Evolutionary conservation across 2,888 invertebrate genomes (phyloP).

Genomic region (Epinotia bilunana): DNA sequence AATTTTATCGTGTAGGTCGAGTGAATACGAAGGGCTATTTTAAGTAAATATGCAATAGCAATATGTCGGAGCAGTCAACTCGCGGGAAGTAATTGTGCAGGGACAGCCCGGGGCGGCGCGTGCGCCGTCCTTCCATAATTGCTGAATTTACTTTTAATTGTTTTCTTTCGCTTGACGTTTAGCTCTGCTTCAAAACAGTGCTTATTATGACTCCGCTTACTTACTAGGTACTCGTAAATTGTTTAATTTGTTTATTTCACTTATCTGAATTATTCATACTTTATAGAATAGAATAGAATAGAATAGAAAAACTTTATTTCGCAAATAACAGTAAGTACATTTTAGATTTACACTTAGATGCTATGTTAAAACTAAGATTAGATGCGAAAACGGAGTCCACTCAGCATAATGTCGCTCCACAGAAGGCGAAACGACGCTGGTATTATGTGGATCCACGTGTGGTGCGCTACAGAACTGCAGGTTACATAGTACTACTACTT

Average conservation of each 20-base stretch:
- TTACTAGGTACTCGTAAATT: conserved; percentile 13
- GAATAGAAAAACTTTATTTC: no score
- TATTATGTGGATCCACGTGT: no score
- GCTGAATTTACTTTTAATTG: conserved; percentile 33
- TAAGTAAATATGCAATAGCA: conserved; percentile 53
- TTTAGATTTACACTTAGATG: no score
- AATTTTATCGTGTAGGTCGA: neutral
- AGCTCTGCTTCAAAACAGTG: conserved; percentile 19
- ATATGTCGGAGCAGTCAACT: conserved; percentile 49
- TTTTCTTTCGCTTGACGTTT: conserved; percentile 26
- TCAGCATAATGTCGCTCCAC: no score
- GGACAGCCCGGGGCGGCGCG: conserved; percentile 58
- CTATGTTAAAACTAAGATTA: no score
- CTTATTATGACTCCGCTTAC: conserved; percentile 3
- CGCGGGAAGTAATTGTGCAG: conserved; percentile 50
- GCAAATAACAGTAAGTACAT: no score
- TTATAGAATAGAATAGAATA: no score
- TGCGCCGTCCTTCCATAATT: conserved; percentile 52
- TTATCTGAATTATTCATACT: neutral
- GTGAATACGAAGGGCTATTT: conserved; percentile 45
- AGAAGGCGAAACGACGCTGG: no score
- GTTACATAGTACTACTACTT: no score
- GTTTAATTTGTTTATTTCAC: conserved; percentile 10
- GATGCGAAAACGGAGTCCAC: no score
- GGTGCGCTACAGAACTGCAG: no score